Conservation (phyloP, 1,140 invertebrate genomes). For the Steinernema khuongi region DNA sequence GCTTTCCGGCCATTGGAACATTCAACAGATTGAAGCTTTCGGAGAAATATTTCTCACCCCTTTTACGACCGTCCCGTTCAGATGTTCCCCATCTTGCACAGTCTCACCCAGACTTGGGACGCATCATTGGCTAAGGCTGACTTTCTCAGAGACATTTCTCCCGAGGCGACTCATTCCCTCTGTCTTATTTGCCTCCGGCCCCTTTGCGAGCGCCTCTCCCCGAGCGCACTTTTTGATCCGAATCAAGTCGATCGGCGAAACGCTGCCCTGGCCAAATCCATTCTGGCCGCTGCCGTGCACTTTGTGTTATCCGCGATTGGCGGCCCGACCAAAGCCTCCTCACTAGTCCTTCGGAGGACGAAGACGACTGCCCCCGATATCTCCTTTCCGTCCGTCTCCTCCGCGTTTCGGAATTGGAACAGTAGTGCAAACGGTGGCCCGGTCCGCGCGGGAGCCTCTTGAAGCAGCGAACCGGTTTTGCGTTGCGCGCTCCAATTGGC, state of each 20-base stretch:
- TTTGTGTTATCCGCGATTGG: slow-evolving; percentile 13
- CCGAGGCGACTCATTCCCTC: too few species aligned
- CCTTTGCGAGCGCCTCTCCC: not conserved
- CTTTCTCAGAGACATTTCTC: too few species aligned
- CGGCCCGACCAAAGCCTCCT: not conserved
- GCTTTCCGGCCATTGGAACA: too few species aligned
- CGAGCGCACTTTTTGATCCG: slow-evolving; percentile 3
- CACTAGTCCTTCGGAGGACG: not conserved
- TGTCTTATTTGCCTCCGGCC: too few species aligned
- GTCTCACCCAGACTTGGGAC: too few species aligned
- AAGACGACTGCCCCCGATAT: not conserved
- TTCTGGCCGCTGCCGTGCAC: slow-evolving; percentile 1
- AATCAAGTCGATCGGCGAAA: not conserved
- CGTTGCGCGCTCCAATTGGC: not conserved
- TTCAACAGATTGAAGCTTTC: too few species aligned
- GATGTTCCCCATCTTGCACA: too few species aligned
- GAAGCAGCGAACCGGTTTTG: slow-evolving; percentile 10
- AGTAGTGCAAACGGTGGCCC: not conserved
- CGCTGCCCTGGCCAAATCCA: not conserved
- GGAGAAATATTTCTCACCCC: too few species aligned
- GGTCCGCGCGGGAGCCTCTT: not conserved
- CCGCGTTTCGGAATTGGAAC: slow-evolving; percentile 10
- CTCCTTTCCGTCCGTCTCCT: not conserved
- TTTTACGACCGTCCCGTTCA: too few species aligned
- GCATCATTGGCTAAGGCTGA: too few species aligned